Percentiles rank a stretch among this genome's conserved stretches.
Conservation (phyloP, 64 coral and sea anemone species). For the Dendronephthya gigantea region DNA sequence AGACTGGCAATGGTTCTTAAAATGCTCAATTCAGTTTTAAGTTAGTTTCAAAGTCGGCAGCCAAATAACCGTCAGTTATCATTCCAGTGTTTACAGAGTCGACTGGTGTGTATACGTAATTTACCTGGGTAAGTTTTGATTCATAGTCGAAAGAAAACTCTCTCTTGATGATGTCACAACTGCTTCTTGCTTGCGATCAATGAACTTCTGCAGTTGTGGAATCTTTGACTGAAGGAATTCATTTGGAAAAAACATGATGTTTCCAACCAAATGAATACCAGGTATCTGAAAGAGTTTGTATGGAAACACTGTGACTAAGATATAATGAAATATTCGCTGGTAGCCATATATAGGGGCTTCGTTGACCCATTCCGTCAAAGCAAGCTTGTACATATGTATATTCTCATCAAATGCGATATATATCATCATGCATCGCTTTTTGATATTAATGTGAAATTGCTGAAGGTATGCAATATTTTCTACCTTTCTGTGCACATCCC, state of each 20-base stretch:
- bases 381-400: too few species aligned
- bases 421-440: too few species aligned
- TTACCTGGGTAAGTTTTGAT: slow-evolving; percentile 74
- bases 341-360: background rate
- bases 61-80: too few species aligned
- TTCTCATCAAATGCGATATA: too few species aligned
- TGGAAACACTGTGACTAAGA: too few species aligned
- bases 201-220: slow-evolving; percentile 62
- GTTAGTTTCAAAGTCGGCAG: too few species aligned
- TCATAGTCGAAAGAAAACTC: slow-evolving; percentile 52
- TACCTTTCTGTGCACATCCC: slow-evolving; percentile 95
- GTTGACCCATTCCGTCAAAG: background rate
- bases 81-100: too few species aligned
- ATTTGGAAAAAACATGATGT: slow-evolving; percentile 96
- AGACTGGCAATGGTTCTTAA: too few species aligned
- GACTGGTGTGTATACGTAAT: too few species aligned
- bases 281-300: slow-evolving; percentile 42
- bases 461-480: background rate
- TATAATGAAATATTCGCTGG: too few species aligned
- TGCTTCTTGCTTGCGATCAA: slow-evolving; percentile 80
- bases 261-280: slow-evolving; percentile 66
- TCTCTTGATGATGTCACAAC: slow-evolving; percentile 64
- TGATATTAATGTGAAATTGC: background rate
- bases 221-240: slow-evolving; percentile 76
- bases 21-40: too few species aligned